These are phyloP conservation scores for Sebastes baramenuke DNA, from an alignment of 2,797 vertebrate genomes.

Conservation along the genomic window DNA sequence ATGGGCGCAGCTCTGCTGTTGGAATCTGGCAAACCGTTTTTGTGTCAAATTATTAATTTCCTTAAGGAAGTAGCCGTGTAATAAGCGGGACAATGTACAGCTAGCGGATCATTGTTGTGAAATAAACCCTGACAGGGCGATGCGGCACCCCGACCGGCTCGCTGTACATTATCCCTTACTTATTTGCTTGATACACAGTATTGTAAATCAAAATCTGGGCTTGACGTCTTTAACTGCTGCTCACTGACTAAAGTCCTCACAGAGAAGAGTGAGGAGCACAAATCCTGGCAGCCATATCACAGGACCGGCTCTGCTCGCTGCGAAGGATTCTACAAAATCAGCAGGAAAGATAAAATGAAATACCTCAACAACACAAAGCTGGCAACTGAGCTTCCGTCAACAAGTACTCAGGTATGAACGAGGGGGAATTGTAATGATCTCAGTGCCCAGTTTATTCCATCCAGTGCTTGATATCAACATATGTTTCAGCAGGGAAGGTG, in stretches of 20 bases:
- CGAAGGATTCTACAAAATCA: slow-evolving; percentile 96
- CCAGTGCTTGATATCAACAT: background rate
- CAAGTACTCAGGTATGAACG: slow-evolving; percentile 86
- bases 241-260: slow-evolving; percentile 88
- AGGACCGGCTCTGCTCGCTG: slow-evolving; percentile 91
- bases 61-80: too few relatives aligned
- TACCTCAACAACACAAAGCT: slow-evolving; percentile 86
- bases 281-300: slow-evolving; percentile 84
- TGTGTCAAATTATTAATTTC: too few relatives aligned
- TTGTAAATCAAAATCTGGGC: background rate
- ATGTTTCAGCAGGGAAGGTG: slow-evolving; percentile 81
- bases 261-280: slow-evolving; percentile 83
- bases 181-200: background rate
- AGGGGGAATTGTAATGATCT: background rate
- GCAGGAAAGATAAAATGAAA: slow-evolving; percentile 91
- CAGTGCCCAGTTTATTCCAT: background rate
- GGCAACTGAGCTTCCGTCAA: slow-evolving; percentile 80
- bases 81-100: too few relatives aligned
- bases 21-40: too few relatives aligned
- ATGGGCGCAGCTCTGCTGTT: too few relatives aligned
- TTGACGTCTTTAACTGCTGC: slow-evolving; percentile 83
- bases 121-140: too few relatives aligned
- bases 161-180: too few relatives aligned
- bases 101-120: too few relatives aligned
- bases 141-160: too few relatives aligned